phyloP scores from a whole-genome alignment of 2,797 vertebrate species.

The Cossypha dichroa region DNA sequence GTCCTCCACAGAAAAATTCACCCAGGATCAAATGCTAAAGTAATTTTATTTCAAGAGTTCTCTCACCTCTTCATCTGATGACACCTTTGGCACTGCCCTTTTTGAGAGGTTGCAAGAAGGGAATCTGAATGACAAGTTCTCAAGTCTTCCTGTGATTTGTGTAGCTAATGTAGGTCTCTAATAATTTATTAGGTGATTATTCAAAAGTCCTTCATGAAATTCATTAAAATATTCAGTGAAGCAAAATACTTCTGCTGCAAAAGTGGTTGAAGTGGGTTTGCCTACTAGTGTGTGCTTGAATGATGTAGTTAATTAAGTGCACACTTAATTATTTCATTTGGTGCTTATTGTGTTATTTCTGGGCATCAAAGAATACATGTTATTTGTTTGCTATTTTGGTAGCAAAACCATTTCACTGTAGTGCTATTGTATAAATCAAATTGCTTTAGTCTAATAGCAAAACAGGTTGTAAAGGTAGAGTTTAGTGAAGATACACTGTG shows the following conservation, averaged over 20 bases:
- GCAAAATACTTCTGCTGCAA: not conserved
- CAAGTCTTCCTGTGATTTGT: not conserved
- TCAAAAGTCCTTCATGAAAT: not conserved
- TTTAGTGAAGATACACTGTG: not conserved
- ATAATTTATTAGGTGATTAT: not conserved
- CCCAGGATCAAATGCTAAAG: not conserved
- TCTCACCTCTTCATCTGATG: not conserved
- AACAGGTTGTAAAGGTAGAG: not conserved
- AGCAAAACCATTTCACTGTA: not conserved
- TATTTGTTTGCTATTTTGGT: not conserved
- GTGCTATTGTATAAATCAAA: not conserved
- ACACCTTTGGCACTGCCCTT: not conserved
- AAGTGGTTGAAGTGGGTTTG: not conserved
- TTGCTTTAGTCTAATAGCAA: not conserved
- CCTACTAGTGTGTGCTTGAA: not conserved
- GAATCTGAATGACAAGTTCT: not conserved
- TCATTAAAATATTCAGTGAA: not conserved
- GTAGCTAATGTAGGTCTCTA: not conserved
- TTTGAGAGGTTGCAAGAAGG: not conserved
- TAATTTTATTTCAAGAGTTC: not conserved
- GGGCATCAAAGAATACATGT: not conserved
- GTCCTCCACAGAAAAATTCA: accelerated
- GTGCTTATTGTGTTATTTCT: not conserved
- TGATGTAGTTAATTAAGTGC: not conserved
- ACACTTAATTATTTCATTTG: not conserved